Evolutionary conservation across 2,113 vertebrate genomes (phyloP).

Genomic region (Pitta sordida): DNA sequence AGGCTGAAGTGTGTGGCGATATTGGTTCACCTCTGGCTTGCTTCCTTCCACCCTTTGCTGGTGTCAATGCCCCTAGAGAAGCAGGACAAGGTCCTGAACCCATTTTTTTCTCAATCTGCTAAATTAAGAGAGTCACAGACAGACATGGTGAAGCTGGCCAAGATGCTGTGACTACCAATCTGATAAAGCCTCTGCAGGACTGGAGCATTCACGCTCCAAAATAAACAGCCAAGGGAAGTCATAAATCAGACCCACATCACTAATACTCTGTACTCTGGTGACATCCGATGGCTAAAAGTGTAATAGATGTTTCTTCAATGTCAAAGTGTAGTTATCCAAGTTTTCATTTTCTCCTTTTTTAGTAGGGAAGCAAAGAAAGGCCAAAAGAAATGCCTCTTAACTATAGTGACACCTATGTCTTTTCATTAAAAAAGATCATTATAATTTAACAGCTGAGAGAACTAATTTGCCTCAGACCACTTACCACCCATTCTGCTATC

Average conservation of each 20-base stretch:
- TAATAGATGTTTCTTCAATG: neutral
- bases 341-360: neutral
- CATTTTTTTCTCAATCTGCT: neutral
- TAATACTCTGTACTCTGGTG: conserved; percentile 31
- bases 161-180: neutral
- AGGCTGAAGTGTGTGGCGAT: neutral
- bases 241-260: neutral
- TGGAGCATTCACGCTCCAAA: neutral
- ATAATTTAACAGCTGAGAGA: neutral
- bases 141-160: neutral
- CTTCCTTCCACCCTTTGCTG: neutral
- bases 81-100: neutral
- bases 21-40: neutral
- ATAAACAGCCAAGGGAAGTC: neutral
- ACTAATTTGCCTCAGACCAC: neutral
- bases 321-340: neutral
- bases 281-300: neutral
- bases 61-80: neutral
- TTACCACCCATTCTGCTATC: neutral
- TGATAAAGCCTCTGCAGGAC: neutral
- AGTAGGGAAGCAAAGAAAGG: neutral
- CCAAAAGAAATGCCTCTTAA: neutral
- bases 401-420: neutral
- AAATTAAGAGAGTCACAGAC: neutral
- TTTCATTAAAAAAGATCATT: neutral